A percentile compares a stretch with the other conserved stretches of the same genome.
These are phyloP conservation scores for Lepidothrix coronata DNA, from an alignment of 2,113 vertebrate genomes.

Conservation along the genomic window DNA sequence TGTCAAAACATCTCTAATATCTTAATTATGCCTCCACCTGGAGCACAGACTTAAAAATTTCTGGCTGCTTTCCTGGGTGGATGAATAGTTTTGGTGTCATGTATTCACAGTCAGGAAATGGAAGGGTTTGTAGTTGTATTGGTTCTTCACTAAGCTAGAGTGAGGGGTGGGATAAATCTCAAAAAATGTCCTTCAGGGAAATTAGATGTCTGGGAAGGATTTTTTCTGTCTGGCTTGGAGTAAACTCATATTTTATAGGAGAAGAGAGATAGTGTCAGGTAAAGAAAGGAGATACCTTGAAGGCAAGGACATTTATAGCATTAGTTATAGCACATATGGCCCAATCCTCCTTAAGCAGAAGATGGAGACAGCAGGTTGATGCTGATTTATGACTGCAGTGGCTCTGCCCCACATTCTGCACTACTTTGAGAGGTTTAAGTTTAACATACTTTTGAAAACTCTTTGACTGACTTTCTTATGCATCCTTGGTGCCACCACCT, in stretches of 20 bases:
- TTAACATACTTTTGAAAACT: background rate
- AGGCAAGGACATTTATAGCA: background rate
- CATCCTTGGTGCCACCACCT: background rate
- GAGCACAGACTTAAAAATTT: background rate
- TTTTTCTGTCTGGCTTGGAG: background rate
- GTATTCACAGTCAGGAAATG: background rate
- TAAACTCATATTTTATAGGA: background rate
- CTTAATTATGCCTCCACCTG: background rate
- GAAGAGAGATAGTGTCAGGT: background rate
- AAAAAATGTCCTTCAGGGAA: background rate
- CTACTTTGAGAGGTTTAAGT: background rate
- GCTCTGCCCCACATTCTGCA: conserved; percentile 33
- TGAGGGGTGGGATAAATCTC: background rate
- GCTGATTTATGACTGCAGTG: conserved; percentile 36
- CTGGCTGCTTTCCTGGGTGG: background rate
- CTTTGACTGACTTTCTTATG: background rate
- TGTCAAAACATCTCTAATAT: background rate
- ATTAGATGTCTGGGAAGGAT: background rate
- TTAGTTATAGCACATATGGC: conserved; percentile 12
- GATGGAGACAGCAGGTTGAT: background rate
- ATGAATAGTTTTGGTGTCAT: background rate
- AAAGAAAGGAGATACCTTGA: conserved; percentile 8
- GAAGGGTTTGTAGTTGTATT: background rate
- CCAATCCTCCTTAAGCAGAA: background rate
- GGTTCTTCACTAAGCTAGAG: rapidly evolving